These are phyloP conservation scores for Cheilosia grossa DNA, from an alignment of 2,888 invertebrate genomes.

Conservation along the genomic window DNA sequence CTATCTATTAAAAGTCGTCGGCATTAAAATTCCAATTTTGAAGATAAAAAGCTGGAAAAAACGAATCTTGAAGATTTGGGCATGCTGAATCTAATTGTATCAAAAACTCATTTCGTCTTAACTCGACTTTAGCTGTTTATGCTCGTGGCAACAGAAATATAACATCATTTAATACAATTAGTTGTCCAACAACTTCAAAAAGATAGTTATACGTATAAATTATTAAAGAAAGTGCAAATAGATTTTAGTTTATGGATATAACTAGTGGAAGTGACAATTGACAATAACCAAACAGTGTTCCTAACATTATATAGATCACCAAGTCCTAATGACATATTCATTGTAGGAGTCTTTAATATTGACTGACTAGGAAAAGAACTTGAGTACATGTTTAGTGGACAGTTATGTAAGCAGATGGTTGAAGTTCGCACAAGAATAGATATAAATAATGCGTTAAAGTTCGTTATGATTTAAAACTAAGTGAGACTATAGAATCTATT, in stretches of 20 bases:
- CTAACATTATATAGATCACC: neutral
- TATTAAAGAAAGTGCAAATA: slow-evolving; percentile 3
- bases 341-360: slow-evolving; percentile 12
- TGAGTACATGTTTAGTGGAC: neutral
- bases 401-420: slow-evolving; percentile 4
- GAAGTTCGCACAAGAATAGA: neutral
- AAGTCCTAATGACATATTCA: neutral
- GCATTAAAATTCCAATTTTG: too few species aligned
- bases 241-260: neutral
- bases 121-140: too few species aligned
- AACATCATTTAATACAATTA: neutral
- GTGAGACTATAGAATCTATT: too few species aligned
- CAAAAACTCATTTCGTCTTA: too few species aligned
- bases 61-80: too few species aligned
- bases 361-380: slow-evolving; percentile 1
- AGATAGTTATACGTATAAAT: neutral
- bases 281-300: neutral
- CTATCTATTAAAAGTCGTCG: too few species aligned
- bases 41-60: too few species aligned
- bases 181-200: slow-evolving; percentile 2
- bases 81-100: too few species aligned
- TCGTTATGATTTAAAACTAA: too few species aligned
- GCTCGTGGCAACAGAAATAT: too few species aligned
- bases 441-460: neutral
- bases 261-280: neutral